Evolutionary conservation across 2,113 vertebrate genomes (phyloP).

Genomic region (Chiloscyllium plagiosum): DNA sequence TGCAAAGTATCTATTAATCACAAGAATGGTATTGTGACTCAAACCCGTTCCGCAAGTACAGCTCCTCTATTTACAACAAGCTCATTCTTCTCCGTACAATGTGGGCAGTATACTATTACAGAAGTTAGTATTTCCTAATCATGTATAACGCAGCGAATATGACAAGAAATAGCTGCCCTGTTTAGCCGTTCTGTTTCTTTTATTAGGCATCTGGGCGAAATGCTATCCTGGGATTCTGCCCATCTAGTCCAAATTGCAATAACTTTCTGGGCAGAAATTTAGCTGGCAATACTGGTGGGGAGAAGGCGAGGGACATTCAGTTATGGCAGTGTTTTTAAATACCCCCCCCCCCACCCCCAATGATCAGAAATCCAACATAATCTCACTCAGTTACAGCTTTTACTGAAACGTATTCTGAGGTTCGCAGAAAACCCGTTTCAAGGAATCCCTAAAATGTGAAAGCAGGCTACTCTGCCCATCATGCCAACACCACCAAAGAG

Average conservation of each 20-base stretch:
- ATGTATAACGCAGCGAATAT: background rate
- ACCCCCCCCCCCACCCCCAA: no score
- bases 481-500: no score
- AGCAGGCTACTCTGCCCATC: no score
- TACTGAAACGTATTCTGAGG: background rate
- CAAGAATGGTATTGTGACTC: background rate
- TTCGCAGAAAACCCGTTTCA: background rate
- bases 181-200: background rate
- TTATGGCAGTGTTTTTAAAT: background rate
- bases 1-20: background rate
- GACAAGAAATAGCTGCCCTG: background rate
- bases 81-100: constrained; percentile 14
- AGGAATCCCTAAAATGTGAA: no score
- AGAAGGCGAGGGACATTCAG: background rate
- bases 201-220: background rate
- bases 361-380: background rate
- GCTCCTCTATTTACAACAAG: background rate
- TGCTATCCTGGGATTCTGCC: background rate
- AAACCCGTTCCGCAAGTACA: background rate
- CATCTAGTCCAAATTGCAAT: background rate
- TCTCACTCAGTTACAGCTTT: background rate
- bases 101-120: background rate
- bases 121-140: background rate
- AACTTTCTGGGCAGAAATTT: background rate
- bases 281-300: background rate